phyloP scores from a whole-genome alignment of 2,797 vertebrate species.

The Prionace glauca region DNA sequence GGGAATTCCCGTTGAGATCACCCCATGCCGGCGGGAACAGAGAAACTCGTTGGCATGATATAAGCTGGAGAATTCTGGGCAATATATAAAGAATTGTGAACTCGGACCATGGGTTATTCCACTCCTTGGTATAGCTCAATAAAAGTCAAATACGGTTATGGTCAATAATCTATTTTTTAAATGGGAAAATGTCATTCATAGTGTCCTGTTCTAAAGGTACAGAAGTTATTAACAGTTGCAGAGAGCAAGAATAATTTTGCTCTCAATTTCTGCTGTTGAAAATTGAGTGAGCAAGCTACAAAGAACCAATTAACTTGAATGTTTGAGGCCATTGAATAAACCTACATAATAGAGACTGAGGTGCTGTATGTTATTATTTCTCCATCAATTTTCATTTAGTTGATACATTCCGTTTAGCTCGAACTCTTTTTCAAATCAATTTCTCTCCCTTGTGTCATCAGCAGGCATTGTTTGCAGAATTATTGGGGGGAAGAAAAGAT shows the following conservation, averaged over 20 bases:
- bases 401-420: background rate
- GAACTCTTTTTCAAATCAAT: background rate
- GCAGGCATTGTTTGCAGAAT: background rate
- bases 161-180: background rate
- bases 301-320: background rate
- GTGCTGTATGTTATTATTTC: background rate
- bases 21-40: no score
- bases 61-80: no score
- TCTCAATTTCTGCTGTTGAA: background rate
- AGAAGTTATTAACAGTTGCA: background rate
- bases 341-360: background rate
- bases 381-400: background rate
- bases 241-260: background rate
- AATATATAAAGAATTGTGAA: background rate
- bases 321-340: background rate
- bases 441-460: background rate
- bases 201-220: background rate
- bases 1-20: no score
- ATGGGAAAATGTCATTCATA: background rate
- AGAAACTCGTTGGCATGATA: no score
- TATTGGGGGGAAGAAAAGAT: background rate
- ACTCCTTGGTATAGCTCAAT: background rate
- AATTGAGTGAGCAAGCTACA: background rate
- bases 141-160: background rate
- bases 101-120: background rate